Conservation (phyloP, 2,888 invertebrate species). For the Pseudolycoriella hygida region DNA sequence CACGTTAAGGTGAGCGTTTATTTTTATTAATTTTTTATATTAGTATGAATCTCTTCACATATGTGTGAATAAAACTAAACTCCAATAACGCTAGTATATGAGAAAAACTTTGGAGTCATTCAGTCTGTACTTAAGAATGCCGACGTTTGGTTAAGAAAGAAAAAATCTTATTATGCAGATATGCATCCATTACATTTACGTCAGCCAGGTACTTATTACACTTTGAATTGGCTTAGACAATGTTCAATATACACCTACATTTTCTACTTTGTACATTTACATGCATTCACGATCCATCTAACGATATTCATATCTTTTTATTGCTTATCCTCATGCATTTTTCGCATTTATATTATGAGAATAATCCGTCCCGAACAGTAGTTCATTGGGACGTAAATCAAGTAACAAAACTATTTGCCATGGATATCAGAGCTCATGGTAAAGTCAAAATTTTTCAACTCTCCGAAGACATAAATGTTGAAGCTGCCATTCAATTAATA, state of each 20-base stretch:
- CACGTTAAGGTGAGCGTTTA: not conserved
- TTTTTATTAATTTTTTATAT: conserved; percentile 1
- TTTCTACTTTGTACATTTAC: no score
- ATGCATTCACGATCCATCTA: no score
- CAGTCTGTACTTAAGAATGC: conserved; percentile 6
- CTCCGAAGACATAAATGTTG: no score
- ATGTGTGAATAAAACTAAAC: not conserved
- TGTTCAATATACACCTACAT: not conserved
- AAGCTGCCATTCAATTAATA: no score
- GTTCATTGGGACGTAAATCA: no score
- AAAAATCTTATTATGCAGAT: conserved; percentile 1
- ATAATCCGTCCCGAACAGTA: no score
- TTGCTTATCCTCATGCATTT: no score
- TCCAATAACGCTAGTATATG: not conserved
- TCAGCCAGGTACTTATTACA: not conserved
- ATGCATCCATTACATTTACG: not conserved
- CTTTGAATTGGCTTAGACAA: not conserved
- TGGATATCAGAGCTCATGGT: no score
- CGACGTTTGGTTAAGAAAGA: not conserved
- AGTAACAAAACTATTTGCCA: no score
- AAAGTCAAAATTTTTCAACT: no score
- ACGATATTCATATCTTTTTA: no score
- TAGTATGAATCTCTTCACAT: not conserved
- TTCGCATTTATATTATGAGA: no score
- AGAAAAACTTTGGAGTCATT: conserved; percentile 4